These are phyloP conservation scores for Notolabrus celidotus DNA, from an alignment of 2,797 vertebrate genomes.

Conservation along the genomic window DNA sequence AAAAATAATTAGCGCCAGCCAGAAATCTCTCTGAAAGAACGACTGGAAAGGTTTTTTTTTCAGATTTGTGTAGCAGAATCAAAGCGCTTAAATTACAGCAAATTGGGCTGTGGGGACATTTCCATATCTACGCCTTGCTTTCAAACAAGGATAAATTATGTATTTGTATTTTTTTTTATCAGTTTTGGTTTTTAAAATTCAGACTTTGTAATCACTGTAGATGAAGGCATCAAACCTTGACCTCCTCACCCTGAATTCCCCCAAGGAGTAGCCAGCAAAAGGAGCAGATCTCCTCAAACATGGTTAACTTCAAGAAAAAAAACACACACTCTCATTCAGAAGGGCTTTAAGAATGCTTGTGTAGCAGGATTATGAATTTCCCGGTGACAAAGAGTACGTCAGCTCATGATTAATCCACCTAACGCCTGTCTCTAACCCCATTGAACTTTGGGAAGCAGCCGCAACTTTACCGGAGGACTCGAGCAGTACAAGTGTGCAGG, in stretches of 20 bases:
- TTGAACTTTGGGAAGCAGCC: slow-evolving; percentile 72
- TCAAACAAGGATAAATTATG: slow-evolving; percentile 11
- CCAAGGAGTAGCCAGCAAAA: slow-evolving; percentile 73
- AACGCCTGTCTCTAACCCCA: slow-evolving; percentile 48
- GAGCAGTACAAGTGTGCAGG: slow-evolving; percentile 4
- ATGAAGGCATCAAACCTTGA: slow-evolving; percentile 76
- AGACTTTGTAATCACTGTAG: slow-evolving; percentile 46
- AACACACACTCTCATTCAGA: slow-evolving; percentile 57
- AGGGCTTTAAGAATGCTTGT: slow-evolving; percentile 73
- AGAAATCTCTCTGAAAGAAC: slow-evolving; percentile 11
- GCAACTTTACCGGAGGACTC: slow-evolving; percentile 47
- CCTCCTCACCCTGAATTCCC: slow-evolving; percentile 76
- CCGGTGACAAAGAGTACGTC: slow-evolving; percentile 47
- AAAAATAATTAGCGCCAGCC: slow-evolving; percentile 31
- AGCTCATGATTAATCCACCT: slow-evolving; percentile 46
- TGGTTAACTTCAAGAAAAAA: slow-evolving; percentile 24
- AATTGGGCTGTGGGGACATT: slow-evolving; percentile 3
- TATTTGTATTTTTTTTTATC: slow-evolving; percentile 17
- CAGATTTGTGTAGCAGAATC: slow-evolving; percentile 4
- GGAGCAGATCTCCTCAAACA: slow-evolving; percentile 64
- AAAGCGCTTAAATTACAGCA: not conserved
- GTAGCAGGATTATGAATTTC: slow-evolving; percentile 56
- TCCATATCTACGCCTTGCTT: slow-evolving; percentile 6
- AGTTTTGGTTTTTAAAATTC: slow-evolving; percentile 73
- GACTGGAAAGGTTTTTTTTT: slow-evolving; percentile 8